Base-by-base conservation (phyloP, 2,888 invertebrate species). In the Epiblema foenella region DNA sequence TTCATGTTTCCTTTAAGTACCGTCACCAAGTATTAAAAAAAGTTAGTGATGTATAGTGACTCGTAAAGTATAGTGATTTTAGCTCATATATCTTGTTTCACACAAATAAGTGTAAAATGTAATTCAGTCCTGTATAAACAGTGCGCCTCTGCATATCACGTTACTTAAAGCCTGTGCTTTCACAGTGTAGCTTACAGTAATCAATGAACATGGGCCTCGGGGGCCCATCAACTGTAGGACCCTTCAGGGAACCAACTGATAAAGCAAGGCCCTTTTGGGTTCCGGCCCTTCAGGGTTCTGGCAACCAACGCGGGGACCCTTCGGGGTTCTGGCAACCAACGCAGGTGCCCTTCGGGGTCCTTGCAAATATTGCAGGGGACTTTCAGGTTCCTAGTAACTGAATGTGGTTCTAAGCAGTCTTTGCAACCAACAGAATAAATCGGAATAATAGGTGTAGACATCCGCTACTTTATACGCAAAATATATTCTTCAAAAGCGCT, bases 321-420 rank as follows among this genome's bases (percentile, higher is more conserved):
- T 37, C 18, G 57, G 18, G 37, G 11, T 29, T 33, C 37, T 37
- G 33, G 33, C 57, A 57, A 18, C 37, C 1, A 33, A n/a, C 46
- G 56, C 56, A 24, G 56, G 56, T 15, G 29, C 56, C 56, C 9
- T 56, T 56, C 29, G 56, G 24, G 29, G 56, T 15, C 29, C 56
- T 12, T 8, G 15, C 24, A 56, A 24, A 29, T 7, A 15, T 15
- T 12, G 56, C 56, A n/a, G n/a, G n/a, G 8, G n/a, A 29, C 29
- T 7, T 33, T 56, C 56, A 12, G 56, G 56, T n/a, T 15, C 56
- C n/a, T n/a, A n/a, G n/a, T n/a, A n/a, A n/a, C n/a, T n/a, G n/a
- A n/a, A n/a, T n/a, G n/a, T n/a, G n/a, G n/a, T n/a, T n/a, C n/a
- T n/a, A n/a, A n/a, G n/a, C 24, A 24, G 24, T 4, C 2, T 24